These are phyloP conservation scores for Corythoichthys haematopterus DNA, from an alignment of 2,113 vertebrate genomes.

Conservation along the genomic window DNA sequence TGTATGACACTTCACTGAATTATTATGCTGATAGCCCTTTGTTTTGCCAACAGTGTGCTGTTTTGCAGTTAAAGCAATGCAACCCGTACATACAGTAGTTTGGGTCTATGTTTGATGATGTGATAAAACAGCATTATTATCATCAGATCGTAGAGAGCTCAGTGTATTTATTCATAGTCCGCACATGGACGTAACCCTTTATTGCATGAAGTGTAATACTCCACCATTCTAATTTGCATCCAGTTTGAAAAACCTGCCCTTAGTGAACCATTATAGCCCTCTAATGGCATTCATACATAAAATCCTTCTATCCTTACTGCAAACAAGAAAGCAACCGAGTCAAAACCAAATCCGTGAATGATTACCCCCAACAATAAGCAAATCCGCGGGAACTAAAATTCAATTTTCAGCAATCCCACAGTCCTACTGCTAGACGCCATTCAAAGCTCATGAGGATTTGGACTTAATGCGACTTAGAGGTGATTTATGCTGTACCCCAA, in stretches of 20 bases:
- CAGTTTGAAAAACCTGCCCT: conserved; percentile 49
- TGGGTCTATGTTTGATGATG: conserved; percentile 4
- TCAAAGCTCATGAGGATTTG: conserved; percentile 69
- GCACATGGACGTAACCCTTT: not conserved
- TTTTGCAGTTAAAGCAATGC: not conserved
- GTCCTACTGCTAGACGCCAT: conserved; percentile 60
- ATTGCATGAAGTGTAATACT: conserved; percentile 26
- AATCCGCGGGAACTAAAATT: conserved; percentile 68
- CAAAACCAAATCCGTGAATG: conserved; percentile 61
- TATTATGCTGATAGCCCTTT: conserved; percentile 49
- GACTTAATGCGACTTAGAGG: conserved; percentile 69
- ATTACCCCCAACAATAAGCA: conserved; percentile 66
- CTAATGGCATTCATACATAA: conserved; percentile 49
- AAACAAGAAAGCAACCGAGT: conserved; percentile 59
- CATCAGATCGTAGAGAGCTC: conserved; percentile 18
- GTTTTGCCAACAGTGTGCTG: conserved; percentile 22
- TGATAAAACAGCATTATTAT: conserved; percentile 19
- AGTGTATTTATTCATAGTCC: not conserved
- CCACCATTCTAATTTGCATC: conserved; percentile 33
- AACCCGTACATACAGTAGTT: conserved; percentile 5
- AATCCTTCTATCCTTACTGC: conserved; percentile 49
- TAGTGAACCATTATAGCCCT: conserved; percentile 44
- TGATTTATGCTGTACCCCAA: conserved; percentile 66
- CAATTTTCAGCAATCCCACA: conserved; percentile 66
- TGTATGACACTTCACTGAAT: conserved; percentile 39